Percentiles rank a stretch among this genome's conserved stretches.
phyloP scores from a whole-genome alignment of 1,140 invertebrate genomes.

The Papilio glaucus region DNA sequence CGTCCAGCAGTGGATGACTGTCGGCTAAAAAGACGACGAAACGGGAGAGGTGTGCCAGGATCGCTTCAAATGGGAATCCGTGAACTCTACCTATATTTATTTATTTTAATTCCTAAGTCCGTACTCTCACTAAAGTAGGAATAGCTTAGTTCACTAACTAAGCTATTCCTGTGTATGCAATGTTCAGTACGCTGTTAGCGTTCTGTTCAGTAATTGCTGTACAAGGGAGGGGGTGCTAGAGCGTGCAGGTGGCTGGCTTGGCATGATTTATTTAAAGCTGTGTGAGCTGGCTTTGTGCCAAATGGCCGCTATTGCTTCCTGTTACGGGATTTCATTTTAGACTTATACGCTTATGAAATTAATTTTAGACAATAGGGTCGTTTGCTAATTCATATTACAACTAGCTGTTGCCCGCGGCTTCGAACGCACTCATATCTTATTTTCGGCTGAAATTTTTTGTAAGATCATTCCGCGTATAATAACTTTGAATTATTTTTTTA shows the following conservation, averaged over 20 bases:
- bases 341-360: constrained; percentile 12
- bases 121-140: no score
- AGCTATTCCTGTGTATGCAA: background rate
- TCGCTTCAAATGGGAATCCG: no score
- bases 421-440: no score
- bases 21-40: no score
- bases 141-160: no score
- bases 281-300: background rate
- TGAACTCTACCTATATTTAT: no score
- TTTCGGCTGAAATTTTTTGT: no score
- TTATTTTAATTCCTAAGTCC: background rate
- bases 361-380: background rate
- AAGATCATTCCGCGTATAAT: no score
- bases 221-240: background rate
- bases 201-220: constrained; percentile 11
- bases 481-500: no score
- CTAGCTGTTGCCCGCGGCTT: no score
- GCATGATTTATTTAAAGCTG: constrained; percentile 11
- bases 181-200: background rate
- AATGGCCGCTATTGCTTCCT: constrained; percentile 14
- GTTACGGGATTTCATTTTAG: constrained; percentile 11
- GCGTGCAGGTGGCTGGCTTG: constrained; percentile 3
- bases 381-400: background rate
- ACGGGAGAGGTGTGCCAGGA: no score
- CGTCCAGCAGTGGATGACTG: no score